A percentile compares a stretch with the other conserved stretches of the same genome.
phyloP scores from a whole-genome alignment of 2,797 vertebrate species.

The Arrhamphus sclerolepis region DNA sequence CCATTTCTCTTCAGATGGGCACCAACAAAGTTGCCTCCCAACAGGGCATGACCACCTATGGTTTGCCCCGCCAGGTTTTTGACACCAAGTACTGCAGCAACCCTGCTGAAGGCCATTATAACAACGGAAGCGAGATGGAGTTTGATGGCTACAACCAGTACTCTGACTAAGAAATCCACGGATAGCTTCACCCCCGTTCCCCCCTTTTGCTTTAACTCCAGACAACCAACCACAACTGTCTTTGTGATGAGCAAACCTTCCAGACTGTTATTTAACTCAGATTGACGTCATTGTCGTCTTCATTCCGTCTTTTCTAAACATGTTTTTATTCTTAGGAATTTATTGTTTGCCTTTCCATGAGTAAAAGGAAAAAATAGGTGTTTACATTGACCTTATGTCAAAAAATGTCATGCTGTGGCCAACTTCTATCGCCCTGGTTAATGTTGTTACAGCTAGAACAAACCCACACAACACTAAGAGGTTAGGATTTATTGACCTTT shows the following conservation, averaged over 20 bases:
- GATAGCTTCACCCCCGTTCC: slow-evolving; percentile 5
- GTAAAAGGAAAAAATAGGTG: slow-evolving; percentile 30
- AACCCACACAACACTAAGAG: slow-evolving; percentile 15
- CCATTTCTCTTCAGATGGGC: slow-evolving; percentile 95
- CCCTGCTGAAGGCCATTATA: slow-evolving; percentile 70
- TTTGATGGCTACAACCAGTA: slow-evolving; percentile 89
- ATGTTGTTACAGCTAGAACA: slow-evolving; percentile 33
- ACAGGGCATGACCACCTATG: slow-evolving; percentile 93
- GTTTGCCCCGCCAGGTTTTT: slow-evolving; percentile 91
- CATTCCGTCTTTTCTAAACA: slow-evolving; percentile 14
- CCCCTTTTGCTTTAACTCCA: slow-evolving; percentile 34
- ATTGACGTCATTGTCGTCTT: slow-evolving; percentile 33
- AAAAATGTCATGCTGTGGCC: slow-evolving; percentile 35
- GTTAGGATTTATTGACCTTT: slow-evolving; percentile 30
- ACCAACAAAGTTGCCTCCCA: slow-evolving; percentile 94
- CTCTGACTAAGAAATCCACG: slow-evolving; percentile 75
- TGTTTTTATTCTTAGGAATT: slow-evolving; percentile 39
- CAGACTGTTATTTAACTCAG: slow-evolving; percentile 60
- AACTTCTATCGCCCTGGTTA: slow-evolving; percentile 20
- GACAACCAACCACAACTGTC: slow-evolving; percentile 46
- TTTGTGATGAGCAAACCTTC: slow-evolving; percentile 37
- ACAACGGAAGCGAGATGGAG: slow-evolving; percentile 77
- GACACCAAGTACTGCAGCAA: slow-evolving; percentile 93
- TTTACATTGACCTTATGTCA: slow-evolving; percentile 44
- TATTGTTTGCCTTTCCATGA: slow-evolving; percentile 47